Conservation (phyloP, 2,113 vertebrate genomes). For the Hypanus sabinus region DNA sequence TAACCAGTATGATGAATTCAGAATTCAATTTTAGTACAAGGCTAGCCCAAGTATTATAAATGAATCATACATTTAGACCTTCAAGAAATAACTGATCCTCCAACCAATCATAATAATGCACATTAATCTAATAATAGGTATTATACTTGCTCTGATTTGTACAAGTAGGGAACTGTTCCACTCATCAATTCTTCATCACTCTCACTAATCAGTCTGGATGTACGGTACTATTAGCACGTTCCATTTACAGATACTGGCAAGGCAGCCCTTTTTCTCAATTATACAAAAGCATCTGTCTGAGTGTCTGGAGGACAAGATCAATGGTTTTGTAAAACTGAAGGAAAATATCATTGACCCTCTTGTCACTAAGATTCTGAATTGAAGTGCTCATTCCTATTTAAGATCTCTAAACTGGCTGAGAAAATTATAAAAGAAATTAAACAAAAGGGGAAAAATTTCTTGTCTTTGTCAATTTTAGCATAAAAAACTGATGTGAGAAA, state of each 20-base stretch:
- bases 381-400: conserved; percentile 18
- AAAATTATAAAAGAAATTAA: conserved; percentile 25
- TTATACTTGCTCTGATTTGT: conserved; percentile 32
- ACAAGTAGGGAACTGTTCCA: conserved; percentile 22
- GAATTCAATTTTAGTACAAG: background rate
- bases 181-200: conserved; percentile 15
- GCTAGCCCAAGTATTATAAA: background rate
- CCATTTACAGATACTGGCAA: conserved; percentile 8
- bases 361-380: conserved; percentile 14
- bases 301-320: conserved; percentile 24
- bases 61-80: background rate
- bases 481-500: background rate
- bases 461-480: conserved; percentile 1
- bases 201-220: conserved; percentile 34
- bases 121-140: conserved; percentile 28
- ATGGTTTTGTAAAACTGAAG: conserved; percentile 32
- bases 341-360: conserved; percentile 29
- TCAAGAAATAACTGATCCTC: background rate
- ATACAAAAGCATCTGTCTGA: conserved; percentile 30
- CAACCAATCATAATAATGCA: conserved; percentile 22
- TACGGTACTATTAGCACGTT: conserved; percentile 20
- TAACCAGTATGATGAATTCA: conserved; percentile 4
- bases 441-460: conserved; percentile 22
- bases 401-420: conserved; percentile 8
- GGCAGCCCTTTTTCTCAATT: conserved; percentile 27